A percentile compares a stretch with the other conserved stretches of the same genome.
phyloP scores from a whole-genome alignment of 2,888 invertebrate genomes.

The Luperina nickerlii region DNA sequence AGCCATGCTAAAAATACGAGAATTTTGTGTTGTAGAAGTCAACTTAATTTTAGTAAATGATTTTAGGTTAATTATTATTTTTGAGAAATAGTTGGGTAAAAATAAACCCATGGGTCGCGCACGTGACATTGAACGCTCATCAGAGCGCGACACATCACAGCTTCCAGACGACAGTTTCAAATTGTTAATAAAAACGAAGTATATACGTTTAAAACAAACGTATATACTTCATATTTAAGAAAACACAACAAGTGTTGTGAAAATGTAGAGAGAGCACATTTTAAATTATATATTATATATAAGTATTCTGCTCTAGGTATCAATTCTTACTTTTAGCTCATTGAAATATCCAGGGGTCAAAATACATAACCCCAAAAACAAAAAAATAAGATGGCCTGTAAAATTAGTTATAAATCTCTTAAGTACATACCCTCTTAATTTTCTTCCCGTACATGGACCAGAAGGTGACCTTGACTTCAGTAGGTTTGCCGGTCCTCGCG shows the following conservation, averaged over 20 bases:
- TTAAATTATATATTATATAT: background rate
- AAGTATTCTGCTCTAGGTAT: too few relatives aligned
- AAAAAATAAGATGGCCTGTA: background rate
- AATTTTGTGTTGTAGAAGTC: too few relatives aligned
- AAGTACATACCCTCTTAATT: constrained; percentile 91
- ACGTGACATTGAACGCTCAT: too few relatives aligned
- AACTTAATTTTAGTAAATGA: too few relatives aligned
- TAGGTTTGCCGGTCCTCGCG: constrained; percentile 95
- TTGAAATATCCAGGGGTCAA: background rate
- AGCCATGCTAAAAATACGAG: background rate
- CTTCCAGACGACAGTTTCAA: too few relatives aligned
- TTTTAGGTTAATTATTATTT: too few relatives aligned
- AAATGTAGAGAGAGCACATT: background rate
- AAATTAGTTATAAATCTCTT: background rate
- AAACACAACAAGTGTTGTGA: background rate
- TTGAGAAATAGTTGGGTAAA: too few relatives aligned
- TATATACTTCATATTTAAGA: too few relatives aligned
- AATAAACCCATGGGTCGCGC: too few relatives aligned
- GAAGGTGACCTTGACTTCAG: constrained; percentile 94
- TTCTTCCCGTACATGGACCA: constrained; percentile 97
- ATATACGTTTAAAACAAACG: too few relatives aligned
- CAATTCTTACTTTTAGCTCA: background rate
- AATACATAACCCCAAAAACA: background rate
- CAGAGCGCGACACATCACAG: too few relatives aligned
- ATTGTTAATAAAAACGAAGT: too few relatives aligned